Base-by-base conservation (phyloP, 1,140 invertebrate genomes). In the Lepidurus couesii region DNA sequence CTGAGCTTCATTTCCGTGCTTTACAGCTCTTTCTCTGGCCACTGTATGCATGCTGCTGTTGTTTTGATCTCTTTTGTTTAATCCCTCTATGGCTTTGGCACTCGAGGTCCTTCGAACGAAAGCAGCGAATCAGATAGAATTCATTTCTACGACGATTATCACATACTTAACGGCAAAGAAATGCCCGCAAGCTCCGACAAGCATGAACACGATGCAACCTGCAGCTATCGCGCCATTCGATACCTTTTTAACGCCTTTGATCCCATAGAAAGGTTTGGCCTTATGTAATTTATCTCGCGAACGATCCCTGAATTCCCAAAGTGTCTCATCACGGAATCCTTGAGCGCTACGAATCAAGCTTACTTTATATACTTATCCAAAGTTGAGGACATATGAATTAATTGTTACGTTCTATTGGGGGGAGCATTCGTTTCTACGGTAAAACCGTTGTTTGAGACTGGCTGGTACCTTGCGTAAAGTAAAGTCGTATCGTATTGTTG, bases 181-280 rank as follows among this genome's bases (percentile, higher is more conserved):
- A 81, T 90, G 89, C 34, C 89, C 81, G n/a, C 86, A 47, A 21
- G 88, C 83, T 8, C 88, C 88, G 44, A 89, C 34, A 6, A 86
- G 75, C 1, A 87, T 86, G 13, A 90, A 80, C 0, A 86, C 81
- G 65, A 88, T 81, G 77, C 89, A 86, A 16, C 87, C 80, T 5
- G 87, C 47, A 11, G 88, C 89, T 24, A 91, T 87, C 26, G 84
- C 85, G 79, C 83, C 83, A 83, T 90, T 90, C 1, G 88, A 86
- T 1, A 90, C 80, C 80, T 85, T 87, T 77, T 86, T 86, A 0
- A 89, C 45, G 6, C 89, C 89, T 81, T 85, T 86, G 0, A 89
- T 85, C 5, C 89, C 89, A 86, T 90, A 91, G 81, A 90, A 90
- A 1, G 80, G 74, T 43, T 80, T 75, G 7, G 77, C 75, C 53